Percentiles rank a stretch among this genome's conserved stretches.
Conservation (phyloP, 2,797 vertebrate genomes). For the Sebastes taczanowskii region DNA sequence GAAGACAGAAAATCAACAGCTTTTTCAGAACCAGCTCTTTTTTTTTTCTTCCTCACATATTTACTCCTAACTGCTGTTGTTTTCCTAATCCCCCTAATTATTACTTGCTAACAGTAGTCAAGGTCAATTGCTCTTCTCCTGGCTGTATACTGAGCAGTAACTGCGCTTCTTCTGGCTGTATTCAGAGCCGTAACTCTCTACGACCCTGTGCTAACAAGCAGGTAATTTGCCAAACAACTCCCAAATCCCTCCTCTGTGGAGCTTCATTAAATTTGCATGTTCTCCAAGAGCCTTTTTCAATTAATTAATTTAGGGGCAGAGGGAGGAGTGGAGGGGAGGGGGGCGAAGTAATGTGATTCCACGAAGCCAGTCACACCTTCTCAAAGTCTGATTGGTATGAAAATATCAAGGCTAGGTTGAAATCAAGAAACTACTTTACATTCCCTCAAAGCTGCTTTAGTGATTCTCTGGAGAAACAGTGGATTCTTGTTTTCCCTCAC, state of each 20-base stretch:
- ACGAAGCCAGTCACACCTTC: conserved; percentile 22
- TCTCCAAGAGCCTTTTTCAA: conserved; percentile 68
- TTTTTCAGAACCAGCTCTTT: background rate
- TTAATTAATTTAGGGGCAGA: conserved; percentile 63
- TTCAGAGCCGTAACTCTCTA: conserved; percentile 55
- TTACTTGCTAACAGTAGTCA: conserved; percentile 55
- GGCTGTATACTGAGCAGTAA: conserved; percentile 40
- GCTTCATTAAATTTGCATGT: conserved; percentile 81
- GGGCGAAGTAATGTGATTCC: conserved; percentile 37
- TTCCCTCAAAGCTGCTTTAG: background rate
- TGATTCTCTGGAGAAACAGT: background rate
- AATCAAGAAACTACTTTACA: background rate
- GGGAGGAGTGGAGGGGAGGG: background rate
- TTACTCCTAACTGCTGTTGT: conserved; percentile 38
- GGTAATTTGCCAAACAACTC: conserved; percentile 81
- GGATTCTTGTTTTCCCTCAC: background rate
- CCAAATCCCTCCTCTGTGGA: conserved; percentile 74
- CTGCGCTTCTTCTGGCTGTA: conserved; percentile 49
- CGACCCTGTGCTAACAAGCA: conserved; percentile 78
- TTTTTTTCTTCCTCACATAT: conserved; percentile 1
- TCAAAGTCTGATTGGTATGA: background rate
- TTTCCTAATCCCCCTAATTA: conserved; percentile 67
- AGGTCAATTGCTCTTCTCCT: conserved; percentile 67
- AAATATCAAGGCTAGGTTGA: background rate
- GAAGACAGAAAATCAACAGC: background rate